These are phyloP conservation scores for Trichoplusia ni DNA, from an alignment of 1,140 invertebrate genomes.

Conservation along the genomic window DNA sequence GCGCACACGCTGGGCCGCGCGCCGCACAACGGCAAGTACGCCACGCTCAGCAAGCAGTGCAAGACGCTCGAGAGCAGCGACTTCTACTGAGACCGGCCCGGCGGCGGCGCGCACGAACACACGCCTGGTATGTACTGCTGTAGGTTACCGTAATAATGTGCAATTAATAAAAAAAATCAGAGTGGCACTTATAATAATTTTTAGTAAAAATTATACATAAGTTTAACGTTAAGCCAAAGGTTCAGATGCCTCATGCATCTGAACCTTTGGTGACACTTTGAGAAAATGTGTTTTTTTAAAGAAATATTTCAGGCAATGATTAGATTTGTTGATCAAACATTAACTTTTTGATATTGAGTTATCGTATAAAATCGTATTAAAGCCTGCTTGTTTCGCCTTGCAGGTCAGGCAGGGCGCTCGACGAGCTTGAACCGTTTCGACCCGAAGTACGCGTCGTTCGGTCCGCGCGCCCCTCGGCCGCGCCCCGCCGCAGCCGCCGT, in stretches of 20 bases:
- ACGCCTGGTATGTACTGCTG: background rate
- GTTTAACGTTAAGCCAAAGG: too few relatives aligned
- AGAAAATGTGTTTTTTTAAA: too few relatives aligned
- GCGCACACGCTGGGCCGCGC: conserved; percentile 81
- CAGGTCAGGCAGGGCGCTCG: conserved; percentile 59
- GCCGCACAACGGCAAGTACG: conserved; percentile 90
- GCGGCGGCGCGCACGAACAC: conserved; percentile 64
- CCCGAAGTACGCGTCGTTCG: conserved; percentile 84
- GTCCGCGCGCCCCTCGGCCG: conserved; percentile 81
- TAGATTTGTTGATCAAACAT: too few relatives aligned
- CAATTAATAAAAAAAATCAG: too few relatives aligned
- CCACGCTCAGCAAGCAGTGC: conserved; percentile 96
- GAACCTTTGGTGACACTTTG: too few relatives aligned
- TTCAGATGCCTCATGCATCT: too few relatives aligned
- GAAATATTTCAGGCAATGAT: too few relatives aligned
- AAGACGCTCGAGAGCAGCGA: conserved; percentile 96
- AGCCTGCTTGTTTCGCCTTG: conserved; percentile 21
- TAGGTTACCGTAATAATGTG: too few relatives aligned
- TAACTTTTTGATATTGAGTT: too few relatives aligned
- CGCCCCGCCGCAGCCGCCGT: conserved; percentile 67
- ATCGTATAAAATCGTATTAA: too few relatives aligned
- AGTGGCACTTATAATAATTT: too few relatives aligned
- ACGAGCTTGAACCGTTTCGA: conserved; percentile 83
- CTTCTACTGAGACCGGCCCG: conserved; percentile 93
- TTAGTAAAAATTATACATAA: too few relatives aligned